A percentile compares a stretch with the other conserved stretches of the same genome.
Conservation (phyloP, 1,140 invertebrate genomes). For the Drosophila oshimai region DNA sequence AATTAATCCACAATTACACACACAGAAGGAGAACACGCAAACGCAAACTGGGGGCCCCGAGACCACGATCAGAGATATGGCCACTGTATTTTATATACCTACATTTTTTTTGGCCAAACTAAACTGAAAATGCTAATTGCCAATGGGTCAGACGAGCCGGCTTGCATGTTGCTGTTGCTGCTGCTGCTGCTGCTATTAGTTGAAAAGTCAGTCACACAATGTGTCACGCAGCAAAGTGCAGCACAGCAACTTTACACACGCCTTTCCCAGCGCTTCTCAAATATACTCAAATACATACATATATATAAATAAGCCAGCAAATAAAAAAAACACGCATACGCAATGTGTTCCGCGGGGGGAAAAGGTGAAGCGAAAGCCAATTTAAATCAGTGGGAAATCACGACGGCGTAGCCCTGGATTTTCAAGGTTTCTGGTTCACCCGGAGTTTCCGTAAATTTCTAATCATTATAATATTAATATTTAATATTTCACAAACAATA, state of each 20-base stretch:
- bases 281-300: neutral
- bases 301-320: neutral
- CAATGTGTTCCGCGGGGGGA: conserved; percentile 30
- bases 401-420: neutral
- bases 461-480: neutral
- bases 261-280: neutral
- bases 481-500: neutral
- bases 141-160: conserved; percentile 62
- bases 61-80: conserved; percentile 56
- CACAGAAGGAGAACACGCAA: conserved; percentile 44
- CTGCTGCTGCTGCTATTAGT: conserved; percentile 42
- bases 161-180: conserved; percentile 54
- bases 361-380: neutral
- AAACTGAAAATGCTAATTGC: conserved; percentile 62
- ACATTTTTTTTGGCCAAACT: neutral
- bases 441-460: neutral
- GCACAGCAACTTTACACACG: conserved; percentile 8
- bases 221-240: conserved; percentile 58
- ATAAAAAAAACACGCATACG: conserved; percentile 42
- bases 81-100: neutral
- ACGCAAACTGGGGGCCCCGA: conserved; percentile 31
- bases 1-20: conserved; percentile 77
- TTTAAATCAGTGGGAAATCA: conserved; percentile 17
- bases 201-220: conserved; percentile 62
- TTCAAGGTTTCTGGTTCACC: conserved; percentile 7